phyloP scores from a whole-genome alignment of 1,140 invertebrate genomes.

The Polyergus mexicanus region DNA sequence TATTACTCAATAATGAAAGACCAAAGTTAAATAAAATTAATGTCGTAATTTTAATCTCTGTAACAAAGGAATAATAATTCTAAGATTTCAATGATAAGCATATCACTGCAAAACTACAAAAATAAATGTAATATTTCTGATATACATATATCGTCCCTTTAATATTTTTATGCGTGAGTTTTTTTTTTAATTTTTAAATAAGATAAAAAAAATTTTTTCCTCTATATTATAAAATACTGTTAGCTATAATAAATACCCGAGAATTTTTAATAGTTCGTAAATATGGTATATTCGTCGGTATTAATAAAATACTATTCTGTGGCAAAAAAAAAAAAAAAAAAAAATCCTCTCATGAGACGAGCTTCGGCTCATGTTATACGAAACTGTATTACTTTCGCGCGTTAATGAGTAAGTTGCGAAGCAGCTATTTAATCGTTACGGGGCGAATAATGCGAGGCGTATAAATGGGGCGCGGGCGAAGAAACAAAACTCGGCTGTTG shows the following conservation, averaged over 20 bases:
- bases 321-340: too few species aligned
- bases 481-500: constrained; percentile 61
- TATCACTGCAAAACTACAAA: not conserved
- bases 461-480: constrained; percentile 63
- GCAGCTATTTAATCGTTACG: constrained; percentile 64
- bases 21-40: constrained; percentile 28
- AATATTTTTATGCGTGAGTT: not conserved
- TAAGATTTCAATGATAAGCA: constrained; percentile 10
- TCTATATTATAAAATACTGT: not conserved
- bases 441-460: constrained; percentile 9
- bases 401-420: constrained; percentile 58
- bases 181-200: not conserved
- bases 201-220: constrained; percentile 1
- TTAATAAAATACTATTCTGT: constrained; percentile 14
- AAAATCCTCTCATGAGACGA: constrained; percentile 27
- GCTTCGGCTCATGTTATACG: constrained; percentile 27
- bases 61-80: not conserved
- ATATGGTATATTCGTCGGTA: not conserved
- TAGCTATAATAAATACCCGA: not conserved
- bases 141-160: not conserved
- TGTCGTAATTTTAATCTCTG: constrained; percentile 1
- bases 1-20: not conserved
- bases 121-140: not conserved
- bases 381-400: constrained; percentile 41
- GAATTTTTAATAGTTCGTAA: not conserved